phyloP scores from a whole-genome alignment of 2,888 invertebrate genomes.

The Meghimatium bilineatum region DNA sequence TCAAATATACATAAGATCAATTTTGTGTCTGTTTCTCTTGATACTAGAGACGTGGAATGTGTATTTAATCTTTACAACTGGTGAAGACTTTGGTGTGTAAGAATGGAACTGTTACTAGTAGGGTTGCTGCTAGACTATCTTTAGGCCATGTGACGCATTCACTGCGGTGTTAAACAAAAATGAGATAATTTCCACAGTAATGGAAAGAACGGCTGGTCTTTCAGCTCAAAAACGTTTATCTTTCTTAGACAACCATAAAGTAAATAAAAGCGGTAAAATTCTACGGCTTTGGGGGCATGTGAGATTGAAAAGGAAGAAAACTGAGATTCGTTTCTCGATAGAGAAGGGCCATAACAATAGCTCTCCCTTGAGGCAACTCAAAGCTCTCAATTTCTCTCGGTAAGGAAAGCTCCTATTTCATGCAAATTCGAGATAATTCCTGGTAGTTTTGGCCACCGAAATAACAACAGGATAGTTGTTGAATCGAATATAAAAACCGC shows the following conservation, averaged over 20 bases:
- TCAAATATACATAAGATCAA: neutral
- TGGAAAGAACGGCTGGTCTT: neutral
- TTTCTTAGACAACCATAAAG: neutral
- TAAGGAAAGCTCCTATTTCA: neutral
- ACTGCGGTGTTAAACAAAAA: neutral
- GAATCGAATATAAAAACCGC: neutral
- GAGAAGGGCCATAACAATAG: slow-evolving; percentile 5
- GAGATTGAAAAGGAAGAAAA: neutral
- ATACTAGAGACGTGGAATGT: neutral
- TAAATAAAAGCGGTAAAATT: neutral
- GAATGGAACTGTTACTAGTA: neutral
- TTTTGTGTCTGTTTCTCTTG: neutral
- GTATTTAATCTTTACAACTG: neutral
- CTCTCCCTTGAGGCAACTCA: neutral
- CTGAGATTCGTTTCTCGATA: slow-evolving; percentile 15
- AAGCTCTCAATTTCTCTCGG: neutral
- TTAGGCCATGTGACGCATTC: neutral
- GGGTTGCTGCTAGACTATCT: neutral
- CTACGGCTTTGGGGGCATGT: neutral
- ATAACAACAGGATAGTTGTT: neutral
- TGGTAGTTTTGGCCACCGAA: neutral
- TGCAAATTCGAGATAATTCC: neutral
- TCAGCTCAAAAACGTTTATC: slow-evolving; percentile 10
- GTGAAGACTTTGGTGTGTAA: neutral
- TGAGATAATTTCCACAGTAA: neutral